Percentiles rank a stretch among this genome's conserved stretches.
phyloP scores from a whole-genome alignment of 2,888 invertebrate species.

The Lycaena phlaeas region DNA sequence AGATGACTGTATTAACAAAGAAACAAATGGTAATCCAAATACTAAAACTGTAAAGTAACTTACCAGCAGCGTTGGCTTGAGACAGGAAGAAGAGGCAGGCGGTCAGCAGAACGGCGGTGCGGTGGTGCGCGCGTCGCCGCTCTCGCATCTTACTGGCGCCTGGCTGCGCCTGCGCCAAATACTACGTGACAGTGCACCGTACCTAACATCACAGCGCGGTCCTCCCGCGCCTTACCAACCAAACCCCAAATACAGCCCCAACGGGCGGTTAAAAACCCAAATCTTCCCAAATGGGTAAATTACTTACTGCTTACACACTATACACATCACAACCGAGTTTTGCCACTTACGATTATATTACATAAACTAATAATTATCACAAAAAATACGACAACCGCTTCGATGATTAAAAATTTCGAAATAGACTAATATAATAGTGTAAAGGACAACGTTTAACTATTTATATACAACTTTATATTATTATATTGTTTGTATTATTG shows the following conservation, averaged over 20 bases:
- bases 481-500: constrained; percentile 25
- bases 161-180: constrained; percentile 63
- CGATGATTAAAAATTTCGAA: constrained; percentile 62
- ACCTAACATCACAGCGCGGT: constrained; percentile 54
- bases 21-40: constrained; percentile 17
- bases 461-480: constrained; percentile 26
- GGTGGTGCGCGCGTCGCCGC: constrained; percentile 59
- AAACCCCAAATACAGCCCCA: constrained; percentile 16
- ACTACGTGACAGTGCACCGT: constrained; percentile 52
- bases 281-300: constrained; percentile 16
- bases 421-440: constrained; percentile 29
- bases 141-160: constrained; percentile 72
- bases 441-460: constrained; percentile 44
- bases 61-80: constrained; percentile 61
- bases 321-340: constrained; percentile 73
- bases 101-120: constrained; percentile 61
- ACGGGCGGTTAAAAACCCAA: constrained; percentile 5
- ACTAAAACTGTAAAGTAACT: constrained; percentile 30
- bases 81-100: constrained; percentile 60
- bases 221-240: constrained; percentile 29
- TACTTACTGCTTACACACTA: constrained; percentile 62
- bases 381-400: constrained; percentile 73
- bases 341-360: constrained; percentile 53
- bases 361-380: constrained; percentile 49
- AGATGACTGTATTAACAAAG: too few relatives aligned